Percentiles rank a stretch among this genome's conserved stretches.
Conservation (phyloP, 1,140 invertebrate genomes). For the Leptinotarsa texana region DNA sequence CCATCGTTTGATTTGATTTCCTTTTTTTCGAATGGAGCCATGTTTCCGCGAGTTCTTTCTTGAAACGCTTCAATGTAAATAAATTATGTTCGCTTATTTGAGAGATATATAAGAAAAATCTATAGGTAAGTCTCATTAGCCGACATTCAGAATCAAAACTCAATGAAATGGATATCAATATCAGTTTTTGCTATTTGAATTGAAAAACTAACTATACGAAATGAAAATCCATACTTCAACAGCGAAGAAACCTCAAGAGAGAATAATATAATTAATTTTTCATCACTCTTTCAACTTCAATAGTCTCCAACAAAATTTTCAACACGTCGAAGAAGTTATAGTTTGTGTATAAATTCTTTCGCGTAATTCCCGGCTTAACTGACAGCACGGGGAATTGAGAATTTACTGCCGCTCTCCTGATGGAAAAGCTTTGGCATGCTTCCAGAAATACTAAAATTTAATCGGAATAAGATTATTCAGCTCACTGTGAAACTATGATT, state of each 20-base stretch:
- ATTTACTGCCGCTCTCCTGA: constrained; percentile 2
- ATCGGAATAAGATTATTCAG: constrained; percentile 5
- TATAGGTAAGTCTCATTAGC: too few relatives aligned
- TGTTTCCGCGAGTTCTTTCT: too few relatives aligned
- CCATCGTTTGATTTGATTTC: too few relatives aligned
- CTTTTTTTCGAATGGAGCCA: too few relatives aligned
- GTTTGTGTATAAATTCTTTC: constrained; percentile 8
- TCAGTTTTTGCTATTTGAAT: neutral
- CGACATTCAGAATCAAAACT: too few relatives aligned
- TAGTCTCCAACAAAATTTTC: neutral
- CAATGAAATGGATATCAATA: too few relatives aligned
- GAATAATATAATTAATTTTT: constrained; percentile 1
- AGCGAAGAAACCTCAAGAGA: neutral
- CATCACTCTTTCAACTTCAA: neutral
- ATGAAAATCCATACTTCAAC: neutral
- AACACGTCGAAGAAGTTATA: constrained; percentile 6
- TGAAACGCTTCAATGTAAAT: too few relatives aligned
- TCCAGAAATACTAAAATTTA: constrained; percentile 5
- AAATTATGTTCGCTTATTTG: too few relatives aligned
- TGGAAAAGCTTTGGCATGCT: neutral
- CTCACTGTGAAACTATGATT: constrained; percentile 3
- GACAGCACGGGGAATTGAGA: neutral
- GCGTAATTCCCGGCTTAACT: neutral
- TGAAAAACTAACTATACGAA: neutral
- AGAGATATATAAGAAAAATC: too few relatives aligned